Percentiles rank a stretch among this genome's conserved stretches.
phyloP scores from a whole-genome alignment of 92 coral and sea anemone genomes.

The Palythoa grandiflora region DNA sequence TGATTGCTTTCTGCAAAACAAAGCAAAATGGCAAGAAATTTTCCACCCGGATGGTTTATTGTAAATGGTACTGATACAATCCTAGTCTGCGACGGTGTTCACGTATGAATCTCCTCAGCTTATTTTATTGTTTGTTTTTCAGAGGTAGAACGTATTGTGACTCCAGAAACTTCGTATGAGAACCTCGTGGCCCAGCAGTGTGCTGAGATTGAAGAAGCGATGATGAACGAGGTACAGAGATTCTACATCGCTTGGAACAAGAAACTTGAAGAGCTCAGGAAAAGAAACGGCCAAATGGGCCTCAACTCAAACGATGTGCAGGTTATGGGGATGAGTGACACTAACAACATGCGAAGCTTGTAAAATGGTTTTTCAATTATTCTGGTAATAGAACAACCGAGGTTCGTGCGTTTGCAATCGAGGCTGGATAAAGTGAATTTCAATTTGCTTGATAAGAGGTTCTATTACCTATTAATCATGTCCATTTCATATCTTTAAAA shows the following conservation, averaged over 20 bases:
- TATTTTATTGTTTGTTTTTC: constrained; percentile 13
- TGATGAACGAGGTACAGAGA: constrained; percentile 97
- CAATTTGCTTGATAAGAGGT: too few relatives aligned
- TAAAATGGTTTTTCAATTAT: constrained; percentile 15
- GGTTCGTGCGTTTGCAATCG: not conserved
- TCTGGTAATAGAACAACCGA: not conserved
- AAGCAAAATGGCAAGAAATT: too few relatives aligned
- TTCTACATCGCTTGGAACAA: constrained; percentile 98
- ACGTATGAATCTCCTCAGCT: not conserved
- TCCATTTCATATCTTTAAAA: too few relatives aligned
- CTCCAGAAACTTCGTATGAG: constrained; percentile 98
- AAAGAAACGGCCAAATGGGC: constrained; percentile 83
- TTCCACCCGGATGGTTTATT: too few relatives aligned
- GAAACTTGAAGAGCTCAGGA: constrained; percentile 93
- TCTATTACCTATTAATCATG: too few relatives aligned
- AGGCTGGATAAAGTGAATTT: not conserved
- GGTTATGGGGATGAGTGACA: constrained; percentile 71
- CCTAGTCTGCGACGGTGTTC: not conserved
- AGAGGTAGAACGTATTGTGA: constrained; percentile 96
- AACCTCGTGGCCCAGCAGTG: constrained; percentile 94
- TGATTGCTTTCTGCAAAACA: too few relatives aligned
- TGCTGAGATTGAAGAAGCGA: constrained; percentile 95
- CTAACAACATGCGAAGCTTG: constrained; percentile 75
- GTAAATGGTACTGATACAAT: too few relatives aligned
- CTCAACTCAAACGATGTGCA: constrained; percentile 71